A percentile compares a stretch with the other conserved stretches of the same genome.
Evolutionary conservation across 2,113 vertebrate genomes (phyloP).

Genomic region (Ageneiosus marmoratus): DNA sequence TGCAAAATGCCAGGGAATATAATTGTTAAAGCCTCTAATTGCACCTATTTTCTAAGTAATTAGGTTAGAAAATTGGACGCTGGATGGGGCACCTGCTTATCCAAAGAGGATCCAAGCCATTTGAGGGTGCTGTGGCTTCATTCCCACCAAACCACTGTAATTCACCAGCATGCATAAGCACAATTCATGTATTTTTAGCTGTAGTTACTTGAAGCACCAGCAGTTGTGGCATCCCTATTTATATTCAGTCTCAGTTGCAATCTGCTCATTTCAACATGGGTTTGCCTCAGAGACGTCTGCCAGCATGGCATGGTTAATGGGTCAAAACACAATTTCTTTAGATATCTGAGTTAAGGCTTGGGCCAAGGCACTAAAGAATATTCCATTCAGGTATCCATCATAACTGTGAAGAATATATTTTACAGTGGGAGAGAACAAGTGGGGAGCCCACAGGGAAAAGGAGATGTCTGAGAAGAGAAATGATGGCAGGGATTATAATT

Average conservation of each 20-base stretch:
- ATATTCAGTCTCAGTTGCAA: slow-evolving; percentile 6
- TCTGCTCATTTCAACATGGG: slow-evolving; percentile 26
- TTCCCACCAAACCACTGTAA: slow-evolving; percentile 8
- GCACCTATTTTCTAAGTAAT: slow-evolving; percentile 34
- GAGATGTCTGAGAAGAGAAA: not conserved
- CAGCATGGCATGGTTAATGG: slow-evolving; percentile 27
- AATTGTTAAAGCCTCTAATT: slow-evolving; percentile 47
- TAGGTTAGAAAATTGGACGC: slow-evolving; percentile 39
- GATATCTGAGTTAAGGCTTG: slow-evolving; percentile 36
- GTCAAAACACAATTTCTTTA: slow-evolving; percentile 22
- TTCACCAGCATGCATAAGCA: not conserved
- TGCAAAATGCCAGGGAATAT: slow-evolving; percentile 41
- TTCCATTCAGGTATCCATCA: slow-evolving; percentile 25
- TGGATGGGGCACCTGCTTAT: slow-evolving; percentile 33
- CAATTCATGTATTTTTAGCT: slow-evolving; percentile 18
- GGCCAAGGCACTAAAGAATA: slow-evolving; percentile 19
- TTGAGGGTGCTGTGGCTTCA: slow-evolving; percentile 30
- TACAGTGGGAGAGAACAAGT: not conserved
- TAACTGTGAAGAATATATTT: slow-evolving; percentile 20
- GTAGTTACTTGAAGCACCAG: not conserved
- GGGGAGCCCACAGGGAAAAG: not conserved
- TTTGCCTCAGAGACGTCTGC: not conserved
- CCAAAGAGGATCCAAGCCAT: slow-evolving; percentile 8
- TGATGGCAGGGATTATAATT: not conserved
- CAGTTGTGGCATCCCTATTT: not conserved